Conservation (phyloP, 1,140 invertebrate species). For the Sarcophaga bullata region DNA sequence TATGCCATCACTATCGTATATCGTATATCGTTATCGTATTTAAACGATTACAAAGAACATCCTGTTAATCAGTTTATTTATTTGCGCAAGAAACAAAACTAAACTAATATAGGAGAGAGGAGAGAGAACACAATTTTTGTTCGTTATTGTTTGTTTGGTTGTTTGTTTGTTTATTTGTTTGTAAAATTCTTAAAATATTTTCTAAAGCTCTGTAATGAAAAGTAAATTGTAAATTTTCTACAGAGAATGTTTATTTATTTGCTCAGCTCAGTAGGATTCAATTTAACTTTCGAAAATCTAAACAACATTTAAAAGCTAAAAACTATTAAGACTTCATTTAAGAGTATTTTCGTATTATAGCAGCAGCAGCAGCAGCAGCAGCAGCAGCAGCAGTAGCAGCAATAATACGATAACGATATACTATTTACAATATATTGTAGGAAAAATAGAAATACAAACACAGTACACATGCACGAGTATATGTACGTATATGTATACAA, state of each 20-base stretch:
- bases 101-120: neutral
- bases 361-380: too few relatives aligned
- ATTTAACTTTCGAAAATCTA: constrained; percentile 1
- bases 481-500: too few relatives aligned
- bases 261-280: neutral
- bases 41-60: neutral
- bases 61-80: constrained; percentile 11
- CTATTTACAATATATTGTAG: too few relatives aligned
- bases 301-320: constrained; percentile 10
- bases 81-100: neutral
- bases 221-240: neutral
- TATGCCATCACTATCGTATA: neutral
- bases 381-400: too few relatives aligned
- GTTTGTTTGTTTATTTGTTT: too few relatives aligned
- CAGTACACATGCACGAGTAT: too few relatives aligned
- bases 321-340: constrained; percentile 12
- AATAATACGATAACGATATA: too few relatives aligned
- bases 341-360: neutral
- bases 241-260: constrained; percentile 17
- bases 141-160: too few relatives aligned
- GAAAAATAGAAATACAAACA: too few relatives aligned
- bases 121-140: too few relatives aligned
- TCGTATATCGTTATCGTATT: neutral
- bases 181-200: too few relatives aligned
- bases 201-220: neutral